These are phyloP conservation scores for Brachionus asplanchnoidis DNA, from an alignment of 1,140 invertebrate genomes.

Conservation along the genomic window DNA sequence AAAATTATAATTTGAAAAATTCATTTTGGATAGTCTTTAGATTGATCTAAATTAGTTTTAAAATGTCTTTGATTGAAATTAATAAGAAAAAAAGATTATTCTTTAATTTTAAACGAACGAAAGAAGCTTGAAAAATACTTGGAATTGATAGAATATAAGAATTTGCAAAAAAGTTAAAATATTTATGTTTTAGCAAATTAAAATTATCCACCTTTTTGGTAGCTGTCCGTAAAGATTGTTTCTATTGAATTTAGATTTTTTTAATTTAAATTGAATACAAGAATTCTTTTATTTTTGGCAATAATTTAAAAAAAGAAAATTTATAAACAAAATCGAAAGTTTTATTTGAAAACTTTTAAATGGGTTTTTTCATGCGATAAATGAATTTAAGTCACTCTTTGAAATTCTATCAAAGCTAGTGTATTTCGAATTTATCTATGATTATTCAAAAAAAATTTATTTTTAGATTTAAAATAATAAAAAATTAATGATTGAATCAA, in stretches of 20 bases:
- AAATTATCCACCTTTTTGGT: too few relatives aligned
- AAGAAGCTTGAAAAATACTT: too few relatives aligned
- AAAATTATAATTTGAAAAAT: background rate
- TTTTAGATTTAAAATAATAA: too few relatives aligned
- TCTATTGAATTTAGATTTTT: background rate
- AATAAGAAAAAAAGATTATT: too few relatives aligned
- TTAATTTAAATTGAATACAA: background rate
- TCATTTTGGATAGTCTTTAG: background rate
- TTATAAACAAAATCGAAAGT: background rate
- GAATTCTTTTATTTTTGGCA: background rate
- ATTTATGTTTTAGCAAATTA: too few relatives aligned
- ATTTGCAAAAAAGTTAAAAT: too few relatives aligned
- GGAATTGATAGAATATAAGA: too few relatives aligned
- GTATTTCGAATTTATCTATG: background rate
- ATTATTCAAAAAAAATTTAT: background rate
- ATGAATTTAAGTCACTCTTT: background rate
- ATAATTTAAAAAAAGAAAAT: background rate
- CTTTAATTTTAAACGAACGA: too few relatives aligned
- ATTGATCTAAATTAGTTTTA: background rate
- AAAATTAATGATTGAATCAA: too few relatives aligned
- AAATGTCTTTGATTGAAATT: too few relatives aligned
- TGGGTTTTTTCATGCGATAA: background rate
- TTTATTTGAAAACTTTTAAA: background rate
- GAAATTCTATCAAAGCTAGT: background rate
- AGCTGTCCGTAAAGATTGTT: too few relatives aligned